A percentile compares a stretch with the other conserved stretches of the same genome.
phyloP scores from a whole-genome alignment of 2,113 vertebrate genomes.

The Lagopus leucura region DNA sequence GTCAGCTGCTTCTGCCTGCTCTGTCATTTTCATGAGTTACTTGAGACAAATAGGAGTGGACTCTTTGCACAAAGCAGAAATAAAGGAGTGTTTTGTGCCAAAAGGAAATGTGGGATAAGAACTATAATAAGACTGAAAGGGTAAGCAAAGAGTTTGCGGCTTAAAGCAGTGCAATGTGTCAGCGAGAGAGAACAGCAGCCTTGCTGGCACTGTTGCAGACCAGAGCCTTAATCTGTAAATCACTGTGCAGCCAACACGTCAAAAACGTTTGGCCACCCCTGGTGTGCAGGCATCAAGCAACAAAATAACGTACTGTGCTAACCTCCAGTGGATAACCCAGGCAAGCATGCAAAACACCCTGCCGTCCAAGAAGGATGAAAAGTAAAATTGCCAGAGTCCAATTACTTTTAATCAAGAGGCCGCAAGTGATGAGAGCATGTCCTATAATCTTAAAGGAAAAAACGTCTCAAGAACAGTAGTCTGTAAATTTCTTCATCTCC shows the following conservation, averaged over 20 bases:
- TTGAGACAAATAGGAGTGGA: constrained; percentile 37
- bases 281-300: constrained; percentile 65
- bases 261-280: constrained; percentile 73
- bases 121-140: constrained; percentile 72
- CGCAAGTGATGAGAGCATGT: constrained; percentile 69
- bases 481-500: constrained; percentile 62
- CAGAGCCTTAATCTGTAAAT: constrained; percentile 75
- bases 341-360: constrained; percentile 49
- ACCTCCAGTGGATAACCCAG: constrained; percentile 59
- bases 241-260: constrained; percentile 62
- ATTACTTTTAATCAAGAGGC: constrained; percentile 76
- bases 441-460: constrained; percentile 59
- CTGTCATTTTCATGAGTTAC: constrained; percentile 44
- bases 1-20: constrained; percentile 38
- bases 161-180: constrained; percentile 62
- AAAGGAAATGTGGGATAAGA: constrained; percentile 73
- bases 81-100: constrained; percentile 42
- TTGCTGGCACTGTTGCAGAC: constrained; percentile 61
- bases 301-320: constrained; percentile 67
- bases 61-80: constrained; percentile 26
- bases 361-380: constrained; percentile 28
- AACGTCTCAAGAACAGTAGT: constrained; percentile 53
- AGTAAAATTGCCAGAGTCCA: constrained; percentile 58
- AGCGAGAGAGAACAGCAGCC: constrained; percentile 65
- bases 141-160: constrained; percentile 53